Percentiles rank a stretch among this genome's conserved stretches.
Conservation (phyloP, 2,888 invertebrate species). For the Patella pellucida region DNA sequence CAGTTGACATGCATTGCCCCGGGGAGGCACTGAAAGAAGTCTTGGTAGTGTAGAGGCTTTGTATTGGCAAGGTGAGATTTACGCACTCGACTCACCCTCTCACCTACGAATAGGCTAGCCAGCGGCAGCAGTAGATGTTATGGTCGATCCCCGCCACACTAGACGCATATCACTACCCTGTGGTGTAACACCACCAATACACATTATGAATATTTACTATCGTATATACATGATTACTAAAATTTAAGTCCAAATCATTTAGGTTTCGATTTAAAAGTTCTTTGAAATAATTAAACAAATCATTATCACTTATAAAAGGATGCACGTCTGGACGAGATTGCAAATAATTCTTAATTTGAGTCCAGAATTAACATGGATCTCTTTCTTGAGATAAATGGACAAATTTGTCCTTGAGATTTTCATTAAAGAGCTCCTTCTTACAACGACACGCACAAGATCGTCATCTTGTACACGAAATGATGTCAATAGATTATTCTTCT, state of each 20-base stretch:
- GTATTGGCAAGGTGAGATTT: conserved; percentile 14
- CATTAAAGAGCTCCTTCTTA: too few species aligned
- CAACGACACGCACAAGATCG: neutral
- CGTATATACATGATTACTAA: too few species aligned
- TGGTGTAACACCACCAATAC: too few species aligned
- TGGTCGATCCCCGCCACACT: conserved; percentile 2
- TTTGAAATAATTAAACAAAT: neutral
- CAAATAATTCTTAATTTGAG: neutral
- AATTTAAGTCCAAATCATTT: too few species aligned
- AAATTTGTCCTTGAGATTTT: neutral
- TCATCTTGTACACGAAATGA: neutral
- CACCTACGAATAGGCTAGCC: conserved; percentile 22
- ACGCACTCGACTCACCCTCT: conserved; percentile 9
- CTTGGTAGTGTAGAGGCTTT: conserved; percentile 27
- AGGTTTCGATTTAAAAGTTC: too few species aligned
- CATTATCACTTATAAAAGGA: neutral
- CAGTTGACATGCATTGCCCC: conserved; percentile 21
- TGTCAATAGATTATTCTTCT: neutral
- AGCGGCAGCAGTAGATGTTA: conserved; percentile 16
- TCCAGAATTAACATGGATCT: neutral
- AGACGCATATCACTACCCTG: conserved; percentile 13
- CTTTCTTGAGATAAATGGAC: neutral
- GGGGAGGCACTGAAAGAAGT: conserved; percentile 26
- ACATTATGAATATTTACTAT: too few species aligned
- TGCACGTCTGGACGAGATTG: neutral